These are phyloP conservation scores for Heliocidaris erythrogramma DNA, from an alignment of 35 echinoderm and acorn worm genomes.

Conservation along the genomic window DNA sequence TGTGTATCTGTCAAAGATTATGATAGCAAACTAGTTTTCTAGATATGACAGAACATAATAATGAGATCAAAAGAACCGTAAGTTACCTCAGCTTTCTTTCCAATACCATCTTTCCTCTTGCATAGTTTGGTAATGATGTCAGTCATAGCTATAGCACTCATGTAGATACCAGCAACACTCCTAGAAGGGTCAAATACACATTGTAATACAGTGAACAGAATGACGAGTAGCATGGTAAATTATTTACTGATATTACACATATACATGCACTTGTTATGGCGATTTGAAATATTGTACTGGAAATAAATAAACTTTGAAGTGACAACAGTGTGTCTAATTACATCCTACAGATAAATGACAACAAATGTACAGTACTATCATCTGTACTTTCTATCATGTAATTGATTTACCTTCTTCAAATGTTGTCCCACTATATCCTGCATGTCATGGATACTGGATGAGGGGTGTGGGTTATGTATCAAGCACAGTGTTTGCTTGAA, in stretches of 20 bases:
- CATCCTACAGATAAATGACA: not conserved
- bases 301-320: not conserved
- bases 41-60: too few species aligned
- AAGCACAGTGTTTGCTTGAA: too few species aligned
- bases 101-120: slow-evolving; percentile 61
- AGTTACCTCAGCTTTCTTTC: slow-evolving; percentile 75
- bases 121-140: slow-evolving; percentile 60
- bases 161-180: slow-evolving; percentile 75
- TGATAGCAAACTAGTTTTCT: too few species aligned
- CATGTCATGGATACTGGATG: too few species aligned
- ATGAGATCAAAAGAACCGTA: not conserved
- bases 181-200: slow-evolving; percentile 43
- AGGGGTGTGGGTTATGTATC: too few species aligned
- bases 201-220: not conserved
- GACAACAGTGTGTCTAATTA: not conserved
- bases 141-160: slow-evolving; percentile 60
- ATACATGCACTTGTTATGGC: not conserved
- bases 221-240: not conserved
- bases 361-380: too few species aligned
- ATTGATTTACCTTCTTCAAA: too few species aligned
- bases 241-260: not conserved
- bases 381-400: too few species aligned
- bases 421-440: too few species aligned
- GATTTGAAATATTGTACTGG: not conserved
- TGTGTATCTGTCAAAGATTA: too few species aligned